Evolutionary conservation across 2,888 invertebrate genomes (phyloP), one percentile per base, ranked within the genome.

Genomic region (Pediacus dermestoides): DNA sequence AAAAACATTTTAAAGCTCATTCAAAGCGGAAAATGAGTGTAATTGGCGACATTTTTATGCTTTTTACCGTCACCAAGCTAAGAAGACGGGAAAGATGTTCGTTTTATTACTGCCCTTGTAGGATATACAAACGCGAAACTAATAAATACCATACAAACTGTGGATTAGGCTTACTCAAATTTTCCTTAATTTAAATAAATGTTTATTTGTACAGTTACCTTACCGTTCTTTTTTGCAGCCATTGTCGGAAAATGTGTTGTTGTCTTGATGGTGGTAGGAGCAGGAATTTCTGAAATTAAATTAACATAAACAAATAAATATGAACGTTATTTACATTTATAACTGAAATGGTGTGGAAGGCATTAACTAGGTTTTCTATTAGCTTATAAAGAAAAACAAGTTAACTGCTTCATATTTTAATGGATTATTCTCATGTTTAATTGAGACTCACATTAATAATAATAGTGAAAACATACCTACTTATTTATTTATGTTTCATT

Each of bases 251-350:
- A 72, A 57, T 77, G 74, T 21, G 70, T 68, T 3, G 86, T 78
- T 35, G 80, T 79, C 45, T 76, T 75, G n/a, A 78, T 74, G 1
- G 88, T 88, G 16, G 88, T 87, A 18, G 88, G 89, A 13, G 88
- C 85, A 27, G 88, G 86, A 70, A 89, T 88, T 78, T 89, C 89
- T 89, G 75, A 45, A 72, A 72, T 55, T 22, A 41, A 28, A 44
- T 28, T 28, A 28, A 28, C 28, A 28, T 28, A 9, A 28, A n/a
- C 21, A 7, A 18, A 18, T 18, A 18, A 18, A 18, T 18, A 18
- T 18, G n/a, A n/a, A n/a, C n/a, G n/a, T n/a, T n/a, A n/a, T n/a
- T n/a, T n/a, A n/a, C n/a, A n/a, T n/a, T n/a, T n/a, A n/a, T n/a
- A n/a, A n/a, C n/a, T n/a, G n/a, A n/a, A n/a, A n/a, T n/a, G n/a